Conservation (phyloP, 2,888 invertebrate species). For the Hemicrepidius hirtus region DNA sequence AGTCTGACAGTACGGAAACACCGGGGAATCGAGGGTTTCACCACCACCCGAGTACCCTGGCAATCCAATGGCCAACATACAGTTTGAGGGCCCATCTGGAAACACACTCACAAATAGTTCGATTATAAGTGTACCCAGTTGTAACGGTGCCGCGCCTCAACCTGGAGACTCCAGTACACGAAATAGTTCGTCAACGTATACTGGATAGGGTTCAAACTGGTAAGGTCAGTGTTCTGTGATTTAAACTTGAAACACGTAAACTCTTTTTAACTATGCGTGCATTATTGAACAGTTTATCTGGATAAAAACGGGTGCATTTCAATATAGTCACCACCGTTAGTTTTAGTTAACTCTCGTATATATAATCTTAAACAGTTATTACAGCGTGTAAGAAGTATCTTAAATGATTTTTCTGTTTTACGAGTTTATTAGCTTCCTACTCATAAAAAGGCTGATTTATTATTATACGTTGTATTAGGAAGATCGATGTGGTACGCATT, state of each 20-base stretch:
- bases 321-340: conserved; percentile 66
- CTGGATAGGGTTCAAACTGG: conserved; percentile 46
- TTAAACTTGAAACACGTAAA: conserved; percentile 60
- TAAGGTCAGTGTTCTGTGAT: conserved; percentile 67
- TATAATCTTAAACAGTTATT: conserved; percentile 48
- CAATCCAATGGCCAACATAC: conserved; percentile 66
- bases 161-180: conserved; percentile 42
- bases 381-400: conserved; percentile 47
- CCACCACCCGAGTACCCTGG: conserved; percentile 72
- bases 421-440: conserved; percentile 65
- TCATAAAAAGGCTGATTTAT: conserved; percentile 67
- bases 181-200: conserved; percentile 46
- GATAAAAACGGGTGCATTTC: conserved; percentile 68
- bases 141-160: conserved; percentile 41
- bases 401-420: conserved; percentile 51
- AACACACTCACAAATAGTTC: conserved; percentile 41
- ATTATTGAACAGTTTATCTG: conserved; percentile 53
- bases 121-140: conserved; percentile 42
- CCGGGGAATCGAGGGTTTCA: conserved; percentile 65
- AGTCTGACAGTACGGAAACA: conserved; percentile 75
- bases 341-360: conserved; percentile 56
- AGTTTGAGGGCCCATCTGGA: conserved; percentile 62
- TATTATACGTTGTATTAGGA: conserved; percentile 28
- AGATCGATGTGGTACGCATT: conserved; percentile 16
- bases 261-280: conserved; percentile 63